Evolutionary conservation across 2,888 invertebrate species (phyloP), one percentile per base, ranked within the genome.

Genomic region (Oligia strigilis): DNA sequence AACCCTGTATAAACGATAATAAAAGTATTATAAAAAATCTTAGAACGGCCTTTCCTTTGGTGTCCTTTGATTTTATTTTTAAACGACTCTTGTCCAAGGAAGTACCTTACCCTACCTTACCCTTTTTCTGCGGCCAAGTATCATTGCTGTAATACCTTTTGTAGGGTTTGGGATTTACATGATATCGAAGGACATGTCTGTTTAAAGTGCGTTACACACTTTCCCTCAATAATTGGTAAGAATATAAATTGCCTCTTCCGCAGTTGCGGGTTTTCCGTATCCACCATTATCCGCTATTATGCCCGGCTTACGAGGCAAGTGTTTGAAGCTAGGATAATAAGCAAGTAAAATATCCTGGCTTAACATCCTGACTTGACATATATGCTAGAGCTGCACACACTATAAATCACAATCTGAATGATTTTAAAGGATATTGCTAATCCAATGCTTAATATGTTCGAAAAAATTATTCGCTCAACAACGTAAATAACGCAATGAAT

Each of bases 241-340:
- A 70, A 66, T 81, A 85, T 88, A 88, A 89, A 89, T 89, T 81
- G 74, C 76, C 78, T 81, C 87, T 77, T 84, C 74, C 43, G 82
- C 52, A 74, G 67, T 85, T 71, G 58, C 36, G 73, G 58, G 77
- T 77, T 69, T 77, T 29, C 62, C 62, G 36, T 67, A 69, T 74
- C 49, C 58, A 36, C 62, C 49, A 81, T 85, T 88, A 72, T 67
- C 43, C 49, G 73, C 29, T 80, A 77, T 81, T 84, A 14, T 62
- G 62, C 62, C 6, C 62, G 29, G 62, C 14, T 14, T 62, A 29
- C 14, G 14, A 62, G 29, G 1, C 29, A 6, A 29, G 29, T 62
- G 29, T 62, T 58, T 58, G 58, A 23, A 23, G 9, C 23, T 23
- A 58, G 58, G 9, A 58, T 23, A 23, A 9, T 23, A 4, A 58